These are phyloP conservation scores for Dasysyrphus albostriatus DNA, from an alignment of 2,888 invertebrate genomes.

Conservation along the genomic window DNA sequence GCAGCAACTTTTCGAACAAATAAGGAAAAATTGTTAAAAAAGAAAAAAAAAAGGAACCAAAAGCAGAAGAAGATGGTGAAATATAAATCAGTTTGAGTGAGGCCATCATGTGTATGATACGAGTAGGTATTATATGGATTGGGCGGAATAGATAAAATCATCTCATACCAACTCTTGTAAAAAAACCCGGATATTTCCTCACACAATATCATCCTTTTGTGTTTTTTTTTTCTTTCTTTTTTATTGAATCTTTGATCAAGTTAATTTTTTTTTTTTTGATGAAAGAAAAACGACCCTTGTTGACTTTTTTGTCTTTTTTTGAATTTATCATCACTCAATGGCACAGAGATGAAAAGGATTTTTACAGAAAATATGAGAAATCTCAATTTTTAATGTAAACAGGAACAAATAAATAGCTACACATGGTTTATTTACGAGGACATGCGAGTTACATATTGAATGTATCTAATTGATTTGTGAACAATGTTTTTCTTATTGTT, in stretches of 20 bases:
- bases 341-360: neutral
- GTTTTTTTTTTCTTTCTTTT: neutral
- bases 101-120: slow-evolving; percentile 20
- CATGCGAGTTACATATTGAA: slow-evolving; percentile 5
- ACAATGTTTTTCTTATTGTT: neutral
- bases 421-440: slow-evolving; percentile 21
- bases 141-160: slow-evolving; percentile 56
- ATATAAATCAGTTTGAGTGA: slow-evolving; percentile 31
- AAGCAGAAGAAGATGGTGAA: slow-evolving; percentile 3
- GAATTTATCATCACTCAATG: slow-evolving; percentile 33
- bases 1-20: slow-evolving; percentile 42
- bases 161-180: neutral
- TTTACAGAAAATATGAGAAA: slow-evolving; percentile 15
- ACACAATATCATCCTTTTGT: neutral
- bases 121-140: slow-evolving; percentile 12
- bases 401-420: slow-evolving; percentile 5
- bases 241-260: slow-evolving; percentile 55
- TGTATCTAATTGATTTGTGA: neutral
- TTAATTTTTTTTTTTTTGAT: slow-evolving; percentile 30
- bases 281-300: slow-evolving; percentile 33
- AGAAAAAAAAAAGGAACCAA: slow-evolving; percentile 11
- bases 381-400: slow-evolving; percentile 33
- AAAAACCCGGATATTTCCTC: slow-evolving; percentile 18
- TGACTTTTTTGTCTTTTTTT: slow-evolving; percentile 12
- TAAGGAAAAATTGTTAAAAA: slow-evolving; percentile 33